Evolutionary conservation across 2,888 invertebrate genomes (phyloP).

Genomic region (Drosophila macrospina): DNA sequence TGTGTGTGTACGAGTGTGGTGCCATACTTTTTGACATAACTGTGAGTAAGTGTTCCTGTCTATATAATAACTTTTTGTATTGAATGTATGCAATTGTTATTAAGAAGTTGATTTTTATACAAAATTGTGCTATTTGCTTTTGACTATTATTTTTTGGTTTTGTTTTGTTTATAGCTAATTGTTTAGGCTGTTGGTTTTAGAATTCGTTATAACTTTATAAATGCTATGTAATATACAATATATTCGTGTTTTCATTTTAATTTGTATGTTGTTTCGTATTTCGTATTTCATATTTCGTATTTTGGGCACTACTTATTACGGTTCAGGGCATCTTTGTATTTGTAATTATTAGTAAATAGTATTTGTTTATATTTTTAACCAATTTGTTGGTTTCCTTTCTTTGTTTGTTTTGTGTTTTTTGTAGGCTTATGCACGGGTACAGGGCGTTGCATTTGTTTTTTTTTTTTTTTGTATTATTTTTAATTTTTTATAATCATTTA

Average conservation of each 20-base stretch:
- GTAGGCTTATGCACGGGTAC: conserved; percentile 79
- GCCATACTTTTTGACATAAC: conserved; percentile 14
- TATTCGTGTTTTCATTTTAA: conserved; percentile 22
- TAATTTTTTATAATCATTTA: conserved; percentile 32
- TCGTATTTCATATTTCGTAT: conserved; percentile 8
- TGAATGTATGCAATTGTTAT: conserved; percentile 34
- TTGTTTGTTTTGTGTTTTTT: conserved; percentile 27
- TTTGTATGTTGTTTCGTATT: not conserved
- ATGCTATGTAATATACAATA: conserved; percentile 70
- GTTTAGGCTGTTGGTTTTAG: conserved; percentile 68
- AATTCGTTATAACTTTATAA: conserved; percentile 72
- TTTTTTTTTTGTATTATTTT: conserved; percentile 29
- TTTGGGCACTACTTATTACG: conserved; percentile 79
- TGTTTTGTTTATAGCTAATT: conserved; percentile 65
- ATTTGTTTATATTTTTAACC: conserved; percentile 59
- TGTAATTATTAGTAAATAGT: conserved; percentile 65
- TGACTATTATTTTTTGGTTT: no score
- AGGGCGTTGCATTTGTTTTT: conserved; percentile 73
- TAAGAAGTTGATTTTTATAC: conserved; percentile 42
- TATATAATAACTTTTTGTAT: conserved; percentile 22
- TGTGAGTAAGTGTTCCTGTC: conserved; percentile 32
- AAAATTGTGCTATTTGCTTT: conserved; percentile 73
- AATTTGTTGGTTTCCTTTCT: conserved; percentile 54
- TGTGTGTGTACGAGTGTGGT: conserved; percentile 6
- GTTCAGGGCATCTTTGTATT: conserved; percentile 69